A percentile compares a stretch with the other conserved stretches of the same genome.
These are phyloP conservation scores for Grantiella picta DNA, from an alignment of 2,113 vertebrate species.

Conservation along the genomic window DNA sequence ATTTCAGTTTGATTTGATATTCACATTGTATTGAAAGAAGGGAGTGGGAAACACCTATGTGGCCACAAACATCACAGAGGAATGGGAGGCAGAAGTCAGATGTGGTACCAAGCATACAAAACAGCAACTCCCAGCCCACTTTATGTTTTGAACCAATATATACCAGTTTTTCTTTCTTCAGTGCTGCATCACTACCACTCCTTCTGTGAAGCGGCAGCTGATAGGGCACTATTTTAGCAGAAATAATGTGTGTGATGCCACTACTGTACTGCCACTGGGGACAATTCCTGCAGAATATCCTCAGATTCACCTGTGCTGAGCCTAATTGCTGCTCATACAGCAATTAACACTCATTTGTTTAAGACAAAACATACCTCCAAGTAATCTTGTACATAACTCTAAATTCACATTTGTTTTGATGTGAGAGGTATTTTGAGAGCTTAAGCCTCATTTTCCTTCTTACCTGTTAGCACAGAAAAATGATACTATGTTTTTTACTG, in stretches of 20 bases:
- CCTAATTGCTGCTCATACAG: background rate
- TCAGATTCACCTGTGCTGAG: background rate
- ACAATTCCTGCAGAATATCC: background rate
- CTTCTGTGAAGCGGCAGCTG: background rate
- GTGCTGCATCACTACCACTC: background rate
- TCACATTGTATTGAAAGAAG: background rate
- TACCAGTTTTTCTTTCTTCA: background rate
- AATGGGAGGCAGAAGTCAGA: background rate
- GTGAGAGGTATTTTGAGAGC: background rate
- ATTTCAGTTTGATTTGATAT: background rate
- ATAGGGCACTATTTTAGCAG: background rate
- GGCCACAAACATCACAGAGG: background rate
- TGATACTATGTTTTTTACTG: background rate
- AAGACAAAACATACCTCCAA: background rate
- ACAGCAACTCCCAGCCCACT: background rate
- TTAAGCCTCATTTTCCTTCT: background rate
- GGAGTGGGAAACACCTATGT: background rate
- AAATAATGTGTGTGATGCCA: background rate
- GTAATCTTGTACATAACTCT: background rate
- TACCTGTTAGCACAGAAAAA: background rate
- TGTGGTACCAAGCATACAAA: background rate
- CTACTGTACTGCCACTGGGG: fast-evolving
- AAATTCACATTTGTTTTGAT: background rate
- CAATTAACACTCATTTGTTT: background rate
- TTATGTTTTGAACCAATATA: background rate